Percentiles rank a stretch among this genome's conserved stretches.
These are phyloP conservation scores for Dipus sagitta DNA, from an alignment of 2,797 vertebrate species.

Conservation along the genomic window DNA sequence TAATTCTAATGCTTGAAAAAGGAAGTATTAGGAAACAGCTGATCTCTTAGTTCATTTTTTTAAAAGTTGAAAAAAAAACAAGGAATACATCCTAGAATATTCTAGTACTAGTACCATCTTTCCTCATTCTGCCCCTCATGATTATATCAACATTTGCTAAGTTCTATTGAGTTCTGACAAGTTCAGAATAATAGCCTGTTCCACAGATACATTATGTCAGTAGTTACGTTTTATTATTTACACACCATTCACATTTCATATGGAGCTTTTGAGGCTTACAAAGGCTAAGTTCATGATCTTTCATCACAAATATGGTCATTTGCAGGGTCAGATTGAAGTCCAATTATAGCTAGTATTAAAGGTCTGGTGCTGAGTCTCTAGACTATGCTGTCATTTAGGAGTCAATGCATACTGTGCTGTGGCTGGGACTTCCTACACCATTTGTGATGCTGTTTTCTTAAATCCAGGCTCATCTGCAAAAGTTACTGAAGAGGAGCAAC, in stretches of 20 bases:
- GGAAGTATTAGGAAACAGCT: neutral
- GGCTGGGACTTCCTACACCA: neutral
- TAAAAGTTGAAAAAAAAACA: neutral
- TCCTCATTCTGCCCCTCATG: fast-evolving
- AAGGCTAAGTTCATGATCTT: conserved; percentile 32
- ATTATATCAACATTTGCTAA: neutral
- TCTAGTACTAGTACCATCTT: neutral
- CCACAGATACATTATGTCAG: neutral
- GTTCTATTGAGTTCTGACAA: neutral
- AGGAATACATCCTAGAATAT: neutral
- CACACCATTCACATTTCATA: neutral
- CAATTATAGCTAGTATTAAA: neutral
- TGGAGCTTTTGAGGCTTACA: neutral
- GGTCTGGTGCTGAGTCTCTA: neutral
- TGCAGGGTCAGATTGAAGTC: neutral
- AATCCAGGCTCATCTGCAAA: neutral
- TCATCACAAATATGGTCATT: neutral
- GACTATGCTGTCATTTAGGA: neutral
- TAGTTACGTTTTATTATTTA: neutral
- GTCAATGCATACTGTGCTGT: neutral
- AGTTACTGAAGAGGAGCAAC: neutral
- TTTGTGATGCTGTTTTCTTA: conserved; percentile 20
- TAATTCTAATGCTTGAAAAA: conserved; percentile 5
- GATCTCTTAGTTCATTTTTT: neutral
- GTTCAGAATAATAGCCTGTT: neutral